phyloP scores from a whole-genome alignment of 2,797 vertebrate genomes.

The Tapera naevia region DNA sequence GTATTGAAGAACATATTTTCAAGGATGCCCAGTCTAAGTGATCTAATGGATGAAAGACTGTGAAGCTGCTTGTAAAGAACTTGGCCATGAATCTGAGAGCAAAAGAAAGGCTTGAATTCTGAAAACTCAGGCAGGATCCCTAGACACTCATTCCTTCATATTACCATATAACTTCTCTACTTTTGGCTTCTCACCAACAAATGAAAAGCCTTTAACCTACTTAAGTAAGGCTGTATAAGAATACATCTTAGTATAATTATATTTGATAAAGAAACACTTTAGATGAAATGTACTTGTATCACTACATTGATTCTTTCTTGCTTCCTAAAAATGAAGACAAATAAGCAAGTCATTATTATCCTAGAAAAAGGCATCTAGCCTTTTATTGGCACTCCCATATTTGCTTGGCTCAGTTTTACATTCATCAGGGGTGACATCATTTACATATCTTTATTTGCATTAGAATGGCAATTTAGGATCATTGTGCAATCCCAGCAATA shows the following conservation, averaged over 20 bases:
- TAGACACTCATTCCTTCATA: neutral
- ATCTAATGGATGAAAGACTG: neutral
- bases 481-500: constrained; percentile 7
- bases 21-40: neutral
- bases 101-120: neutral
- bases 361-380: constrained; percentile 38
- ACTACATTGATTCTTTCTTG: neutral
- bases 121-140: neutral
- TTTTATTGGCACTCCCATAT: constrained; percentile 15
- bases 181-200: neutral
- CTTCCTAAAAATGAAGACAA: constrained; percentile 3
- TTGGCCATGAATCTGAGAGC: neutral
- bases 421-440: constrained; percentile 33
- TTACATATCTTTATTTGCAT: constrained; percentile 59
- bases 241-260: neutral
- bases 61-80: neutral
- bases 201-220: neutral
- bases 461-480: constrained; percentile 19
- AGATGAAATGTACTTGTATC: neutral
- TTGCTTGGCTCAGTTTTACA: constrained; percentile 46
- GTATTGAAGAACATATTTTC: neutral
- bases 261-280: neutral
- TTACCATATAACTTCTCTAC: neutral
- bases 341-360: constrained; percentile 50
- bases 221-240: neutral